Percentiles rank a stretch among this genome's conserved stretches.
Evolutionary conservation across 2,113 vertebrate genomes (phyloP).

Genomic region (Aegotheles bennettii): DNA sequence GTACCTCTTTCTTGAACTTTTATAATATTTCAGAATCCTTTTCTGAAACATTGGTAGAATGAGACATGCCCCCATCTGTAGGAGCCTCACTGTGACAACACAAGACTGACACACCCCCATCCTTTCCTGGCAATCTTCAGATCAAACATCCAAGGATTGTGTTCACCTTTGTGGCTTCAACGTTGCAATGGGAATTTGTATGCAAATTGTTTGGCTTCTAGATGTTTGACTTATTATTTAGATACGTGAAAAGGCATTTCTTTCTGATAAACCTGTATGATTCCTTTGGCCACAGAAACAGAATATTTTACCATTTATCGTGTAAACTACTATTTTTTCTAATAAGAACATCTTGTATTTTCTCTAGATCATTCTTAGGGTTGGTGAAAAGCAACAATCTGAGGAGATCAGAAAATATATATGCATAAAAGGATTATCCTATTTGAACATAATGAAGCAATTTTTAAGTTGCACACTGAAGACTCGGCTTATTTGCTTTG

Average conservation of each 20-base stretch:
- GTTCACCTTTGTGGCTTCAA: neutral
- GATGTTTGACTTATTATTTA: neutral
- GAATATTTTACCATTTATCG: neutral
- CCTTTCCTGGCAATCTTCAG: neutral
- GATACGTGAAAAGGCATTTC: neutral
- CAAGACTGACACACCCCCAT: rapidly evolving
- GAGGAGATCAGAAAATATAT: neutral
- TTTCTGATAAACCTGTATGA: neutral
- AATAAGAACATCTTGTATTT: neutral
- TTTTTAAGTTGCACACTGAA: neutral
- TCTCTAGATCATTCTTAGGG: neutral
- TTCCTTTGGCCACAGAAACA: neutral
- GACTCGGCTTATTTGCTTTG: neutral
- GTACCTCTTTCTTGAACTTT: neutral
- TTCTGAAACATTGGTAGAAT: neutral
- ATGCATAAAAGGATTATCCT: neutral
- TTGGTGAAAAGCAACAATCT: neutral
- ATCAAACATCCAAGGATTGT: neutral
- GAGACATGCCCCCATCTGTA: rapidly evolving
- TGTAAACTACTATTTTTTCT: neutral
- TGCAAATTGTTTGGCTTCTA: neutral
- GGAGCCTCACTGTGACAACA: neutral
- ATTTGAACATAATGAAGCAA: neutral
- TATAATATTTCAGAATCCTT: neutral
- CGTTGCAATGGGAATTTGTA: neutral